Conservation (phyloP, 2,797 vertebrate genomes). For the Valencia hispanica region DNA sequence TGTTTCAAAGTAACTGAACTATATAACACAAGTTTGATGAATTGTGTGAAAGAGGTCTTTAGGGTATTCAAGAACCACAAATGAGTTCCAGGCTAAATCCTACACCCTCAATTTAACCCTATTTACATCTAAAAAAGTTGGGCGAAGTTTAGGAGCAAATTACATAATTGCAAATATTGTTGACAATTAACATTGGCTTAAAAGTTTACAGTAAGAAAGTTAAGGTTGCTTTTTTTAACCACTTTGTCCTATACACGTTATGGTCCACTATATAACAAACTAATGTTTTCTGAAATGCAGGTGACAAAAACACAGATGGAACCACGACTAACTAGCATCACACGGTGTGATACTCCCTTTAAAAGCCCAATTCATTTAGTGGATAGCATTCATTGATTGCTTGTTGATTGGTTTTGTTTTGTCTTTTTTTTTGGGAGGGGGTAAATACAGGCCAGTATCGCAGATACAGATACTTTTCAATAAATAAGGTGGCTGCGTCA, state of each 20-base stretch:
- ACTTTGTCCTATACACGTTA: conserved; percentile 4
- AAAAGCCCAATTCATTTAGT: neutral
- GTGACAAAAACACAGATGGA: neutral
- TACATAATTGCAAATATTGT: conserved; percentile 55
- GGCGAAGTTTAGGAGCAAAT: conserved; percentile 50
- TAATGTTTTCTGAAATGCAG: too few relatives aligned
- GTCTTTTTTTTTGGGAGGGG: too few relatives aligned
- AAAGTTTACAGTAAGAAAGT: conserved; percentile 41
- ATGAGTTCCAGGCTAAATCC: conserved; percentile 27
- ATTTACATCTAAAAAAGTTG: conserved; percentile 57
- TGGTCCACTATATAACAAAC: neutral
- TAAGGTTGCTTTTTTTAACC: conserved; percentile 2
- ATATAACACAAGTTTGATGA: conserved; percentile 72
- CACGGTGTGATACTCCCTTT: neutral
- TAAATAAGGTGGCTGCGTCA: too few relatives aligned
- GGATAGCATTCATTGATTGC: neutral
- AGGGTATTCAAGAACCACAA: conserved; percentile 47
- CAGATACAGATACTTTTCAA: too few relatives aligned
- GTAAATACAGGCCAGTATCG: too few relatives aligned
- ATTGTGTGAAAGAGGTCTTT: conserved; percentile 67
- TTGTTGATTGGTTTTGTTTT: too few relatives aligned
- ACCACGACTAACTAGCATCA: neutral
- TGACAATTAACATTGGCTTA: conserved; percentile 68
- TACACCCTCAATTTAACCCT: conserved; percentile 42
- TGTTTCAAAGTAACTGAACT: conserved; percentile 61